Evolutionary conservation across 1,140 invertebrate species (phyloP).

Genomic region (Cotesia vestalis): DNA sequence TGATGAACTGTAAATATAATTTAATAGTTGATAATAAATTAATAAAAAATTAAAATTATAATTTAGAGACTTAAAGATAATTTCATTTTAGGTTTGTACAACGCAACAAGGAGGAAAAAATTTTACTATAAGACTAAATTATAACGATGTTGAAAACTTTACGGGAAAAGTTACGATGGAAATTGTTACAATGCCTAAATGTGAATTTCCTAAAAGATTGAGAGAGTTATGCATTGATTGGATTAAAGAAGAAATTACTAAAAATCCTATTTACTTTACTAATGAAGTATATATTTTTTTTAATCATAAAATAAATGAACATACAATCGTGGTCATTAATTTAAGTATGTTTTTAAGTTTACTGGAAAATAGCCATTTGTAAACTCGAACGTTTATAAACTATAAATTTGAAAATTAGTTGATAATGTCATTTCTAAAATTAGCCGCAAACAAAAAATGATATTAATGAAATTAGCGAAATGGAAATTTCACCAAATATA

Average conservation of each 20-base stretch:
- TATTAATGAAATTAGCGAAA: too few relatives aligned
- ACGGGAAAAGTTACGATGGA: constrained; percentile 79
- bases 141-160: constrained; percentile 80
- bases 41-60: not conserved
- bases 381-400: too few relatives aligned
- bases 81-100: constrained; percentile 60
- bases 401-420: too few relatives aligned
- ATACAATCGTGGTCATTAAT: too few relatives aligned
- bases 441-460: too few relatives aligned
- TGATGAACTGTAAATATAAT: not conserved
- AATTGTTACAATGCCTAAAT: constrained; percentile 78
- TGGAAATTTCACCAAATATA: too few relatives aligned
- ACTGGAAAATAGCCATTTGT: too few relatives aligned
- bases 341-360: too few relatives aligned
- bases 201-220: constrained; percentile 81
- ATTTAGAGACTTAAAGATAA: constrained; percentile 17
- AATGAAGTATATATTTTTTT: constrained; percentile 67
- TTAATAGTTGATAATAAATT: not conserved
- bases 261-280: constrained; percentile 77
- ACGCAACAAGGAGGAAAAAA: constrained; percentile 28
- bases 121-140: constrained; percentile 67
- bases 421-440: too few relatives aligned
- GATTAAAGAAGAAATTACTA: constrained; percentile 78
- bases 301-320: not conserved
- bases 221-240: constrained; percentile 85